phyloP scores from a whole-genome alignment of 2,797 vertebrate species.

The Chlorospingus semifuscus region DNA sequence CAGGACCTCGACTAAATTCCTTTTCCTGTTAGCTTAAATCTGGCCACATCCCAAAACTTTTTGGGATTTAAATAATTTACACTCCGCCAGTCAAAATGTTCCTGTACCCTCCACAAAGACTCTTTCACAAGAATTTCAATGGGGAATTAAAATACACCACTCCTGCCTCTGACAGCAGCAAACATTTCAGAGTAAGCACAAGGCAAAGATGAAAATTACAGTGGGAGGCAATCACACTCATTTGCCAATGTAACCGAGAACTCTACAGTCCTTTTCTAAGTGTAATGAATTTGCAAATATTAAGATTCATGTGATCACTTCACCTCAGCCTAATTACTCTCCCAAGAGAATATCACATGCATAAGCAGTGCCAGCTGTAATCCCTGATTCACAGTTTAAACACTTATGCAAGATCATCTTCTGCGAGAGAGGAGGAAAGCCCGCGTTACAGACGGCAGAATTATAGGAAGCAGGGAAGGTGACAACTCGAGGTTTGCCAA shows the following conservation, averaged over 20 bases:
- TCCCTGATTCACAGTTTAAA: slow-evolving; percentile 19
- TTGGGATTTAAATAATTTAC: slow-evolving; percentile 19
- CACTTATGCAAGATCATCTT: background rate
- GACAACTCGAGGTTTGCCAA: slow-evolving; percentile 45
- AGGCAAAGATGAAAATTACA: background rate
- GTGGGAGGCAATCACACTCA: background rate
- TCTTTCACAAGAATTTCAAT: background rate
- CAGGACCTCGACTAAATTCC: background rate
- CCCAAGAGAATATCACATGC: background rate
- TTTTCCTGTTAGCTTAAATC: background rate
- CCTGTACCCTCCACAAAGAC: background rate
- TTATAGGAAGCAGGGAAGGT: background rate
- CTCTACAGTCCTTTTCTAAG: background rate
- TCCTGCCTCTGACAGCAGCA: background rate
- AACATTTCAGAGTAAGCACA: background rate
- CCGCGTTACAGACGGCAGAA: background rate
- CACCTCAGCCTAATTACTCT: slow-evolving; percentile 43
- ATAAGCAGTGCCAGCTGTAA: background rate
- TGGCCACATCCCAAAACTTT: background rate
- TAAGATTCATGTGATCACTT: slow-evolving; percentile 23
- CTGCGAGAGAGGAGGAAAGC: slow-evolving; percentile 12
- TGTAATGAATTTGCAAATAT: slow-evolving; percentile 9
- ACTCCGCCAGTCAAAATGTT: background rate
- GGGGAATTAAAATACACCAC: background rate
- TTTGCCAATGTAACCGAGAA: background rate